A percentile compares a stretch with the other conserved stretches of the same genome.
Conservation (phyloP, 2,888 invertebrate genomes). For the Cephus pygmeus region DNA sequence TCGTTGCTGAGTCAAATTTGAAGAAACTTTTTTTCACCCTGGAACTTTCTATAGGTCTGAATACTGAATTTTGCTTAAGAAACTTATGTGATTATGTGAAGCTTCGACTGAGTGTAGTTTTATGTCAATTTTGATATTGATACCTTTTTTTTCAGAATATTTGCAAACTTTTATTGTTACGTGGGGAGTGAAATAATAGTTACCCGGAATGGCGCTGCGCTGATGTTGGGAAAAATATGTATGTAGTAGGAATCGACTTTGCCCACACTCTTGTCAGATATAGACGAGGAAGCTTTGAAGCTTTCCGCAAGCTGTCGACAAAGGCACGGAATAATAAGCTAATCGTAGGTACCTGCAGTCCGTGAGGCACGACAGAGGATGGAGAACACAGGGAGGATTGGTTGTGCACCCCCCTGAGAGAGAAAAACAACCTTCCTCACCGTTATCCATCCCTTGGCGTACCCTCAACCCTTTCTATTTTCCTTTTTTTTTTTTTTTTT, state of each 20-base stretch:
- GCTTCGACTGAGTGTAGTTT: neutral
- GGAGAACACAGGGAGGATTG: constrained; percentile 11
- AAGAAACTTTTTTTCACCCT: neutral
- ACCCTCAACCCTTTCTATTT: neutral
- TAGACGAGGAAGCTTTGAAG: constrained; percentile 35
- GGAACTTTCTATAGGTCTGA: no score
- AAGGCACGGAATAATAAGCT: constrained; percentile 56
- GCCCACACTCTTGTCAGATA: neutral
- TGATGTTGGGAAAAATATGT: neutral
- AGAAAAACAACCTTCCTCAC: neutral
- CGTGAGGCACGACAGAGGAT: neutral
- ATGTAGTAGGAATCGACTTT: neutral
- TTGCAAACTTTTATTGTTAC: neutral
- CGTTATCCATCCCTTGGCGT: neutral
- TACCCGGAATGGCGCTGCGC: neutral
- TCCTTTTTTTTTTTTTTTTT: neutral
- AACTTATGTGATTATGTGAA: neutral
- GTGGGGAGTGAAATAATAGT: neutral
- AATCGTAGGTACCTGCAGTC: constrained; percentile 38
- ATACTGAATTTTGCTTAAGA: no score
- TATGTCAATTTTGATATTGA: neutral
- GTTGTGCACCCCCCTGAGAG: neutral
- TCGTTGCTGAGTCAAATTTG: neutral
- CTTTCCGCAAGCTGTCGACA: constrained; percentile 45
- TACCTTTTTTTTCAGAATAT: neutral